A percentile compares a stretch with the other conserved stretches of the same genome.
Evolutionary conservation across 2,888 invertebrate genomes (phyloP).

Genomic region (Drosophila differens): DNA sequence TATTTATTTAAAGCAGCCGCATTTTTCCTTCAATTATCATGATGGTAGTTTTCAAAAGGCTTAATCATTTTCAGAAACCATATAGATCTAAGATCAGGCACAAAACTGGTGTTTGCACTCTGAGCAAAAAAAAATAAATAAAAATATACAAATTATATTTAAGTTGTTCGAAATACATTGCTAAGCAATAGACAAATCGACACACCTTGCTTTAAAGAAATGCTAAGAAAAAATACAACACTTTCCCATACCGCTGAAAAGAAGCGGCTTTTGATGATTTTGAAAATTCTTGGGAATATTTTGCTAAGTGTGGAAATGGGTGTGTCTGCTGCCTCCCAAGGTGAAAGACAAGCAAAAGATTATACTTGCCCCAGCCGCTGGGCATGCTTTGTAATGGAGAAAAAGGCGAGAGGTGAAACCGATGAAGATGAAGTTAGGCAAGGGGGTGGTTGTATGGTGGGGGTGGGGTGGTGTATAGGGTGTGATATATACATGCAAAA

Average conservation of each 20-base stretch:
- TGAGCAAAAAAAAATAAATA: background rate
- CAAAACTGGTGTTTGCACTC: background rate
- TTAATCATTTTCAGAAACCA: background rate
- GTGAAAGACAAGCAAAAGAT: slow-evolving; percentile 77
- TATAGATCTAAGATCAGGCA: background rate
- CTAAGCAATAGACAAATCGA: background rate
- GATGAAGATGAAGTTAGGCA: slow-evolving; percentile 29
- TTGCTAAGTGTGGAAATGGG: slow-evolving; percentile 8
- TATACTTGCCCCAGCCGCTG: slow-evolving; percentile 74
- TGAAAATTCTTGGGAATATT: background rate
- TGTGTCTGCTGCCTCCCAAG: slow-evolving; percentile 42
- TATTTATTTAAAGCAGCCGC: background rate
- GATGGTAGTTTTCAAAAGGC: background rate
- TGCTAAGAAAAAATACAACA: background rate
- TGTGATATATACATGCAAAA: slow-evolving; percentile 50
- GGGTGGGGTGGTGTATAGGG: background rate
- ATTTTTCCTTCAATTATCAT: background rate
- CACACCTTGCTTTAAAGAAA: background rate
- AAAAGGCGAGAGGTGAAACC: slow-evolving; percentile 30
- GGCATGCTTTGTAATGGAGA: slow-evolving; percentile 73
- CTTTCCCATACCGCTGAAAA: background rate
- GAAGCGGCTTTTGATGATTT: background rate
- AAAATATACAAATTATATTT: background rate
- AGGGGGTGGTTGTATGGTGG: slow-evolving; percentile 3
- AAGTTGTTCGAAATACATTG: background rate